These are phyloP conservation scores for Pagrus major DNA, from an alignment of 2,113 vertebrate species.

Conservation along the genomic window DNA sequence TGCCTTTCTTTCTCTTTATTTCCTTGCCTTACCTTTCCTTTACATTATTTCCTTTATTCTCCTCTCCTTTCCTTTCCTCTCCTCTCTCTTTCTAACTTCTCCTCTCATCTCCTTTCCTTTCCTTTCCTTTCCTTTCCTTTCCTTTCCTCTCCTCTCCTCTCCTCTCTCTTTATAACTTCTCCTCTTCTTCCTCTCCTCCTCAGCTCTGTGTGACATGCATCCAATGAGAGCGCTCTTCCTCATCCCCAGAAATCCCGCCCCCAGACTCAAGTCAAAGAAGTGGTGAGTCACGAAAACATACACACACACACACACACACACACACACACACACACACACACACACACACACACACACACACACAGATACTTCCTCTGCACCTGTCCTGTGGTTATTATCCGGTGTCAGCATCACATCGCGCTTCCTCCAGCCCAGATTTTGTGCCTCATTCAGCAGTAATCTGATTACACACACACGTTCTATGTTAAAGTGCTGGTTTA, in stretches of 20 bases:
- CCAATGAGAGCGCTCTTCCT: conserved; percentile 99
- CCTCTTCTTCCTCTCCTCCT: conserved; percentile 55
- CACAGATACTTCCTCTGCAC: conserved; percentile 3
- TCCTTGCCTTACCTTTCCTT: background rate
- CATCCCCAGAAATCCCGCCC: conserved; percentile 97
- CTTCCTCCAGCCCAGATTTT: background rate
- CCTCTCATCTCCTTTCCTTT: too few relatives aligned
- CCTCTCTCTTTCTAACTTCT: too few relatives aligned
- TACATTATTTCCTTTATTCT: background rate
- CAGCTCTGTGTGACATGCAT: conserved; percentile 99
- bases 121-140: background rate
- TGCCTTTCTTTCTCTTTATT: background rate
- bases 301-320: conserved; percentile 5
- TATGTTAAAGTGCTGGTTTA: background rate
- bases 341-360: too few relatives aligned
- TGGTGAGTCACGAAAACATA: conserved; percentile 87
- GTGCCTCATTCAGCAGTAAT: background rate
- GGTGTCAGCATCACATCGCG: background rate
- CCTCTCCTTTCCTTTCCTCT: background rate
- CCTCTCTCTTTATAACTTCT: background rate
- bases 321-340: background rate
- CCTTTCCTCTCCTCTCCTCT: background rate
- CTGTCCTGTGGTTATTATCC: conserved; percentile 20
- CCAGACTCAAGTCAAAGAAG: conserved; percentile 98
- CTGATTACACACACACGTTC: background rate